A percentile compares a stretch with the other conserved stretches of the same genome.
phyloP scores from a whole-genome alignment of 64 coral and sea anemone genomes.

The Astreopora myriophthalma region DNA sequence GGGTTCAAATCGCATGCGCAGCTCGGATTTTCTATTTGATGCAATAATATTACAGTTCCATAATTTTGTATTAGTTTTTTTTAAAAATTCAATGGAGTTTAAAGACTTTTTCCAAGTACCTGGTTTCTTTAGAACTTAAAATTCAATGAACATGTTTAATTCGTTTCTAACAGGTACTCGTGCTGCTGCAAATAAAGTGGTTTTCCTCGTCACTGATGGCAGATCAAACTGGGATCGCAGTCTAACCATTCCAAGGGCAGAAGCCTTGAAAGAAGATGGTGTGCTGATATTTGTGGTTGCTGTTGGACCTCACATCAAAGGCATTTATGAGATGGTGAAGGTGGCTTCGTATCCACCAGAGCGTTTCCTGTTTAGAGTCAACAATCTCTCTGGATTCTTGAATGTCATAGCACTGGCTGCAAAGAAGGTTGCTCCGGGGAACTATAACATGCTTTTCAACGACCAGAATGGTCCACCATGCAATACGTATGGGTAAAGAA shows the following conservation, averaged over 20 bases:
- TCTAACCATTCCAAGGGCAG: not conserved
- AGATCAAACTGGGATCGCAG: not conserved
- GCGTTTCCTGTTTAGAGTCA: slow-evolving; percentile 12
- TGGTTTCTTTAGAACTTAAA: no score
- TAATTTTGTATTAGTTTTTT: no score
- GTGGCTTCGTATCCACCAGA: not conserved
- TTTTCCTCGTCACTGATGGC: slow-evolving; percentile 54
- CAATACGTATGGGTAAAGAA: not conserved
- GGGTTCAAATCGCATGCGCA: no score
- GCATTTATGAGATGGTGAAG: slow-evolving; percentile 48
- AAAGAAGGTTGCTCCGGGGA: not conserved
- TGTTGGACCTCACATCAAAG: slow-evolving; percentile 7
- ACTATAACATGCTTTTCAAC: not conserved
- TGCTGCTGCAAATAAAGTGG: not conserved
- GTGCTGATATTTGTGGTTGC: slow-evolving; percentile 50
- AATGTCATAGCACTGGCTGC: not conserved
- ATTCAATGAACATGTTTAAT: no score
- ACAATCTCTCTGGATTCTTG: not conserved
- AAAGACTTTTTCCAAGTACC: no score
- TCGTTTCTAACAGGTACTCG: not conserved
- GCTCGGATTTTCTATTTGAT: no score
- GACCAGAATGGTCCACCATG: not conserved
- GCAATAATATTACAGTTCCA: no score
- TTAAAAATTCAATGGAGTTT: no score
- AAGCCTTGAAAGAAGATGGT: not conserved